A percentile compares a stretch with the other conserved stretches of the same genome.
These are phyloP conservation scores for Aythya baeri DNA, from an alignment of 2,113 vertebrate genomes.

Conservation along the genomic window DNA sequence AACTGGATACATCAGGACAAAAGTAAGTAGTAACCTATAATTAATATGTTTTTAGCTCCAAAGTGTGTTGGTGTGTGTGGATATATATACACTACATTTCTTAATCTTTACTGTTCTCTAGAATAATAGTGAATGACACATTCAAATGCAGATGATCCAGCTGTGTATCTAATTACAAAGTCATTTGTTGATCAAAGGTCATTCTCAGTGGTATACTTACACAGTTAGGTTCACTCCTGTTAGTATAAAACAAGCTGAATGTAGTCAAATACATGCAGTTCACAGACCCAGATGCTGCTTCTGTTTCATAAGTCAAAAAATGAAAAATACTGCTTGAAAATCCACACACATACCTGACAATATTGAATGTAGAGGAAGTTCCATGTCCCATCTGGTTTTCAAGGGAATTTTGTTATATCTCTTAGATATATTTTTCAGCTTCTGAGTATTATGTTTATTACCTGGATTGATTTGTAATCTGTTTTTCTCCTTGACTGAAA, in stretches of 20 bases:
- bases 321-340: not conserved
- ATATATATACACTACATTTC: not conserved
- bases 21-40: not conserved
- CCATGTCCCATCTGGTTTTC: not conserved
- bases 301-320: not conserved
- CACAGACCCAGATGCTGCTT: not conserved
- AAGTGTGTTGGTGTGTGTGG: not conserved
- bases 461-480: conserved; percentile 37
- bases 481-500: conserved; percentile 36
- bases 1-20: not conserved
- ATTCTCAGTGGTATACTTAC: not conserved
- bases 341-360: not conserved
- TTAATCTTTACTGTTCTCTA: not conserved
- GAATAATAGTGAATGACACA: not conserved
- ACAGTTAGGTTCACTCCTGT: not conserved
- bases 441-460: conserved; percentile 22
- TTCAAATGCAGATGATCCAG: not conserved
- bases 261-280: not conserved
- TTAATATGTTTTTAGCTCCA: not conserved
- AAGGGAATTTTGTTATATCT: conserved; percentile 16
- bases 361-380: not conserved
- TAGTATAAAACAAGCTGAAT: not conserved
- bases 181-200: not conserved
- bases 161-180: not conserved
- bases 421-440: conserved; percentile 28